phyloP scores from a whole-genome alignment of 35 echinoderm and acorn worm species.

The Apostichopus japonicus region DNA sequence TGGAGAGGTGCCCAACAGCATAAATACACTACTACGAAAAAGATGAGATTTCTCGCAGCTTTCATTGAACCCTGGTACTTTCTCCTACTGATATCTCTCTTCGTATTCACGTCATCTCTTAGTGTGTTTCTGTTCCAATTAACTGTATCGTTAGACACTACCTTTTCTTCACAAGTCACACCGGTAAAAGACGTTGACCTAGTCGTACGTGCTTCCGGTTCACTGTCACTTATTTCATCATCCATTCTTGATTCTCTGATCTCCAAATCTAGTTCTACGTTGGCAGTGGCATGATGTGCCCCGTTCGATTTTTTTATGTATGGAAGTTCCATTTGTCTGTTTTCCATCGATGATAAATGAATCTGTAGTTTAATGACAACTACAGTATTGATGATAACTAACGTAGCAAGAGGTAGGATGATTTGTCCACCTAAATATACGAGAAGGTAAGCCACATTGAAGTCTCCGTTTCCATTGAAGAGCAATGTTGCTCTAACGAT shows the following conservation, averaged over 20 bases:
- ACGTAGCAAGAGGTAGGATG: not conserved
- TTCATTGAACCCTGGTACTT: not conserved
- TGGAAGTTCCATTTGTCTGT: not conserved
- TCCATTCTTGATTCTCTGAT: not conserved
- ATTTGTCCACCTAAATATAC: conserved; percentile 7
- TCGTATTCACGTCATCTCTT: not conserved
- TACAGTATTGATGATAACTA: not conserved
- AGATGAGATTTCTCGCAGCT: not conserved
- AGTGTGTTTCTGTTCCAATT: too few species aligned
- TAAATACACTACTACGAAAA: conserved; percentile 4
- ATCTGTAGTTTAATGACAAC: not conserved
- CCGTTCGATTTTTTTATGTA: too few species aligned
- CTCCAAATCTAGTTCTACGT: not conserved
- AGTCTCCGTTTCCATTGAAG: not conserved
- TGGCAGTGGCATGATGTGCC: not conserved
- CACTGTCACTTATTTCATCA: too few species aligned
- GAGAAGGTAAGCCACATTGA: not conserved
- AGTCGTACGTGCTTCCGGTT: too few species aligned
- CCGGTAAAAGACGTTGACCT: too few species aligned
- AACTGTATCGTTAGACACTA: too few species aligned
- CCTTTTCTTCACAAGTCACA: too few species aligned
- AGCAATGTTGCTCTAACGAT: not conserved
- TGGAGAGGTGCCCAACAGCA: not conserved
- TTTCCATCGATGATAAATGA: conserved; percentile 2
- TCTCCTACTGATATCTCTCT: not conserved